phyloP scores from a whole-genome alignment of 1,140 invertebrate genomes.

The Wiebesia pumilae region DNA sequence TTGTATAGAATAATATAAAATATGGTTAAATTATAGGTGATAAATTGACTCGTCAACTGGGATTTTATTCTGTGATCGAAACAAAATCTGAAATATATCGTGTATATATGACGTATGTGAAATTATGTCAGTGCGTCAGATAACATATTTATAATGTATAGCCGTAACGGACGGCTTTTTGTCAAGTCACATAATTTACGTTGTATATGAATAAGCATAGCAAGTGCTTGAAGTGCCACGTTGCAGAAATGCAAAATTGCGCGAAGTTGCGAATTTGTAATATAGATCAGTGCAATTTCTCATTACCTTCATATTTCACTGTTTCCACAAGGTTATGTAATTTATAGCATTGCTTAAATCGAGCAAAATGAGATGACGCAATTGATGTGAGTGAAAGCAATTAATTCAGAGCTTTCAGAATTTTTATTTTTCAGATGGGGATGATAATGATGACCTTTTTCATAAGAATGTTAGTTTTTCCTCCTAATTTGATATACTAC shows the following conservation, averaged over 20 bases:
- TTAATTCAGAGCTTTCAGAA: neutral
- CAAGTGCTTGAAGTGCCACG: neutral
- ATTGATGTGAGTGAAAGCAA: neutral
- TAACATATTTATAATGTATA: slow-evolving; percentile 11
- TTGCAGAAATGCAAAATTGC: slow-evolving; percentile 27
- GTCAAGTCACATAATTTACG: slow-evolving; percentile 53
- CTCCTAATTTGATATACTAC: too few relatives aligned
- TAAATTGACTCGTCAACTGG: too few relatives aligned
- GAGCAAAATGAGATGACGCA: neutral
- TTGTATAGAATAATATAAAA: too few relatives aligned
- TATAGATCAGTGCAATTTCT: neutral
- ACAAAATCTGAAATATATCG: too few relatives aligned
- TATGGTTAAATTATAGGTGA: too few relatives aligned
- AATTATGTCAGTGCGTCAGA: neutral
- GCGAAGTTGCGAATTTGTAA: neutral
- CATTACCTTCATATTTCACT: neutral
- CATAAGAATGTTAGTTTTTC: neutral
- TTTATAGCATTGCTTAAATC: slow-evolving; percentile 4
- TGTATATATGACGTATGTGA: too few relatives aligned
- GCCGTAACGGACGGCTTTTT: slow-evolving; percentile 35
- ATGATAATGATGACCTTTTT: neutral
- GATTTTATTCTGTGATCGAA: too few relatives aligned
- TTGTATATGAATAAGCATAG: neutral
- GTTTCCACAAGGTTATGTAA: neutral
- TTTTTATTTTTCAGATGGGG: neutral